These are phyloP conservation scores for Urocitellus parryii DNA, from an alignment of 2,113 vertebrate species.

Conservation along the genomic window DNA sequence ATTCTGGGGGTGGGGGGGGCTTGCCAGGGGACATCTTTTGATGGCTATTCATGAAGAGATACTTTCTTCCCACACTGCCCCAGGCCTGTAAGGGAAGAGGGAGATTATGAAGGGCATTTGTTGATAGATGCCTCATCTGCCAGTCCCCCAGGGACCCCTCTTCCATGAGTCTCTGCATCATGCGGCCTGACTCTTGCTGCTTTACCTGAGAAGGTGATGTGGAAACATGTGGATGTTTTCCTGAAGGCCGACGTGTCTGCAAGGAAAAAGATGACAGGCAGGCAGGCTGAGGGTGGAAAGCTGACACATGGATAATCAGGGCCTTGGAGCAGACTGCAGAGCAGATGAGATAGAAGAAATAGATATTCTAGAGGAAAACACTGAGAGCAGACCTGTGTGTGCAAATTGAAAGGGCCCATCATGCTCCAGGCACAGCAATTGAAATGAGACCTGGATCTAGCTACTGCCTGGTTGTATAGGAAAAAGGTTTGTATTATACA, in stretches of 20 bases:
- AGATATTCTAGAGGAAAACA: conserved; percentile 2
- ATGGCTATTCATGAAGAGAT: not conserved
- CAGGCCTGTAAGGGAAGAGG: not conserved
- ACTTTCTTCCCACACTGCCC: not conserved
- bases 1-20: not conserved
- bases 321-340: not conserved
- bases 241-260: not conserved
- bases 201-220: not conserved
- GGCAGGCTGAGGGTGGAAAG: not conserved
- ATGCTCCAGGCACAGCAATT: not conserved
- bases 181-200: not conserved
- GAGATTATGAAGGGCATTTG: not conserved
- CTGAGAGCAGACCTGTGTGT: not conserved
- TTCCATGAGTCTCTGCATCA: not conserved
- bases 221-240: not conserved
- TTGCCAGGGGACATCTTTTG: not conserved
- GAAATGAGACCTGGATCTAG: not conserved
- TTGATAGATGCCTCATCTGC: not conserved
- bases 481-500: not conserved
- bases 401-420: not conserved
- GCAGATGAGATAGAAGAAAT: not conserved
- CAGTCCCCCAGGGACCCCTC: too few relatives aligned
- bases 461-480: not conserved
- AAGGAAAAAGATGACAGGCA: not conserved
- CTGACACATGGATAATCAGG: not conserved